Conservation (phyloP, 2,113 vertebrate genomes). For the Silurus meridionalis region DNA sequence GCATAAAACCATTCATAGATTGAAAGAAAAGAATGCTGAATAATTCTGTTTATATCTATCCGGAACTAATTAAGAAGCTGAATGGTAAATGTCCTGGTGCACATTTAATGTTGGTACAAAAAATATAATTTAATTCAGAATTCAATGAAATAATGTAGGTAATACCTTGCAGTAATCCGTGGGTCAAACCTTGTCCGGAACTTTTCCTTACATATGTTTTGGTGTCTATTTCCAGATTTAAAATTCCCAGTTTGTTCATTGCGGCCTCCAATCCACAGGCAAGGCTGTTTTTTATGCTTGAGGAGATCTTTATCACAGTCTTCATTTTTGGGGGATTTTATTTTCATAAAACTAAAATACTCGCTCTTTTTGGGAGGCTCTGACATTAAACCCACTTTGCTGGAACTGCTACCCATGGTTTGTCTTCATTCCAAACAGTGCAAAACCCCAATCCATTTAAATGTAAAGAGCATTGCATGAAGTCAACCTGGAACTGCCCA, state of each 20-base stretch:
- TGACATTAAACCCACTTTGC: slow-evolving; percentile 40
- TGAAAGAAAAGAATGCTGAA: slow-evolving; percentile 7
- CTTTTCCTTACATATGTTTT: slow-evolving; percentile 29
- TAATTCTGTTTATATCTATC: not conserved
- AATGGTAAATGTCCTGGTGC: not conserved
- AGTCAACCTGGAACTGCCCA: not conserved
- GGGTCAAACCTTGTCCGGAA: slow-evolving; percentile 67
- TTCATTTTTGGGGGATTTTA: slow-evolving; percentile 32
- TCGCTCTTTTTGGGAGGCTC: slow-evolving; percentile 18
- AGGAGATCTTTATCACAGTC: slow-evolving; percentile 2
- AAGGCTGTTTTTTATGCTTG: slow-evolving; percentile 14
- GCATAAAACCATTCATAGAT: not conserved
- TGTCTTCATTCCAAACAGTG: not conserved
- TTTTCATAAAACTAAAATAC: slow-evolving; percentile 32
- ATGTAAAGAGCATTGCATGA: not conserved
- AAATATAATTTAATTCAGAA: not conserved
- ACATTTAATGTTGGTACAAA: not conserved
- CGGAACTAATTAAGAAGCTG: not conserved
- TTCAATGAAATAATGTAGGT: not conserved
- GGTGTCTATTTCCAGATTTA: not conserved
- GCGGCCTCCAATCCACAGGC: slow-evolving; percentile 19
- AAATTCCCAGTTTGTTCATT: not conserved
- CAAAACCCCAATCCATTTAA: no score
- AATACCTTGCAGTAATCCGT: slow-evolving; percentile 61
- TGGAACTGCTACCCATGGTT: slow-evolving; percentile 41